Evolutionary conservation across 2,797 vertebrate genomes (phyloP), one percentile per base, ranked within the genome.

Genomic region (Salmo trutta): DNA sequence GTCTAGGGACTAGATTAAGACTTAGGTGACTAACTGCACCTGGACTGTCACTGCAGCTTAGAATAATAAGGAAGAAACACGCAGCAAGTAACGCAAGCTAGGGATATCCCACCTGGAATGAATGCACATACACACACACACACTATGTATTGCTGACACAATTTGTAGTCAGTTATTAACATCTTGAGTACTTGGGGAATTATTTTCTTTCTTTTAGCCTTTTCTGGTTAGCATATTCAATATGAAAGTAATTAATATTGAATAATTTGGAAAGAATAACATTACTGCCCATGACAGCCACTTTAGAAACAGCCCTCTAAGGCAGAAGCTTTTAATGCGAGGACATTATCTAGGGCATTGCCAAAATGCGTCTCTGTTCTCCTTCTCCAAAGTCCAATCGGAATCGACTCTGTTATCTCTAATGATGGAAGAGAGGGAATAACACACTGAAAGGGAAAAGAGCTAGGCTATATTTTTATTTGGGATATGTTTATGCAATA

Each of bases 31-130:
- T 47, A 47, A 12, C 41, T 47, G 41, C 41, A 47, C 83, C 78
- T 83, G 59, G 77, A 72, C 79, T 80, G 77, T 84, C 82, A 78
- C 75, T 51, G 36, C 83, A 79, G 68, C 73, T 82, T 41, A 41
- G 41, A 47, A 27, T 68, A 78, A 12, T 80, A 79, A 83, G 56
- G 27, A 71, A 73, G 52, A 53, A 82, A 78, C 41, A 77, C 66
- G 74, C 24, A 21, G 80, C 76, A 81, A 76, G 27, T 21, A 71
- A 17, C 27, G 14, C 69, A 78, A 73, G 16, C 24, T 47, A 21
- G 21, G 2, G 65, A 5, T 41, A 31, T 15, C 29, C 29, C 73
- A 36, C 6, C 52, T 47, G n/a, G 36, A 74, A 74, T 33, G 16
- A 67, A 31, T 6, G 29, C 27, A 47, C 41, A 47, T 2, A 47